Base-by-base conservation (phyloP, 2,888 invertebrate genomes). In the Malacosoma neustria region DNA sequence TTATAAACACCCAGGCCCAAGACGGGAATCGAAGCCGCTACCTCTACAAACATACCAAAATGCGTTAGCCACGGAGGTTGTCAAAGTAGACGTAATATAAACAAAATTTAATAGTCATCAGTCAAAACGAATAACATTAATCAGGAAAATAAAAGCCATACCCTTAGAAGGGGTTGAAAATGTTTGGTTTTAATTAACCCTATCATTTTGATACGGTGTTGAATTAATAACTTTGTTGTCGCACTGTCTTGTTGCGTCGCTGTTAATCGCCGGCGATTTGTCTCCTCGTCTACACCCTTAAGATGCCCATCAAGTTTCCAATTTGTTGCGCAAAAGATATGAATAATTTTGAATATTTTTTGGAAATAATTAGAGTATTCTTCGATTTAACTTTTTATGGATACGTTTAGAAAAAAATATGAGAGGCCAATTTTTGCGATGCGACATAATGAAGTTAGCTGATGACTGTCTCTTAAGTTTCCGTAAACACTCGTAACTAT, bases 131-230 rank as follows among this genome's bases (percentile, higher is more conserved):
- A 22, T 7, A 22, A 2, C 22, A 22, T 22, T 22, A 7, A 22
- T 22, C 22, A 22, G 2, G 30, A 29, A 37, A 46, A 47, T 42
- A 46, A 43, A 44, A 41, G 38, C 43, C 40, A 35, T 34, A 35
- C 35, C 34, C 46, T 41, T 43, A 45, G 41, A 46, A 35, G 31
- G 38, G 39, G 47, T 43, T 2, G 22, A 54, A 69, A 57, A 62
- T 79, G 77, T 79, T 80, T 81, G 75, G 72, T 76, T 77, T 80
- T 80, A 81, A 81, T 81, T 76, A 80, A 67, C 70, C 59, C 39
- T 47, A 58, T 69, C 31, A 29, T 58, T 57, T 50, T 51, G 54
- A 46, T 49, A 48, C 51, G 50, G 52, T 54, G 61, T 68, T 65
- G 22, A 7, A 77, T 77, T 75, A 76, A 80, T 77, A 67, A 70